Evolutionary conservation across 2,888 invertebrate genomes (phyloP).

Genomic region (Folsomia manolachei): DNA sequence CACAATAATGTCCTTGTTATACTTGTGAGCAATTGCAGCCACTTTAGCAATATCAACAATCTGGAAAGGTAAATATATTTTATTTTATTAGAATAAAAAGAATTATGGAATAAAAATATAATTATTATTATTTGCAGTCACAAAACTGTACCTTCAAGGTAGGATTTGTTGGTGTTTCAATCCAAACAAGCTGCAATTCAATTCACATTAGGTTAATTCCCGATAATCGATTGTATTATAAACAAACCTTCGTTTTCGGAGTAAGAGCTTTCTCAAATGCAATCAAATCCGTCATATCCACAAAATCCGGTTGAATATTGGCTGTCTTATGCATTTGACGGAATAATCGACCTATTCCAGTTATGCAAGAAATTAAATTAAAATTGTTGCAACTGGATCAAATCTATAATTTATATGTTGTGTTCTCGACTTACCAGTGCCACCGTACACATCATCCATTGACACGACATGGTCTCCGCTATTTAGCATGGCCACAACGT

Average conservation of each 20-base stretch:
- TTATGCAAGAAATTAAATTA: no score
- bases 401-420: background rate
- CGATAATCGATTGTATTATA: no score
- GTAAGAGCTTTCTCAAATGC: constrained; percentile 56
- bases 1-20: constrained; percentile 54
- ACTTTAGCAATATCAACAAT: constrained; percentile 59
- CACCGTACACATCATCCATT: constrained; percentile 61
- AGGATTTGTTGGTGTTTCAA: constrained; percentile 64
- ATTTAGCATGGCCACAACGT: constrained; percentile 70
- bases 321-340: constrained; percentile 42
- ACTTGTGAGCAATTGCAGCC: constrained; percentile 53
- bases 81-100: no score
- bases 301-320: constrained; percentile 57
- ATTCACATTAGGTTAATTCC: no score
- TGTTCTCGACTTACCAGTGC: constrained; percentile 56
- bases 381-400: no score
- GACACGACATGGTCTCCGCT: constrained; percentile 66
- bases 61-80: no score
- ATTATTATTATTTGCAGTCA: no score
- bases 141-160: no score
- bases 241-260: constrained; percentile 58
- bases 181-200: constrained; percentile 60
- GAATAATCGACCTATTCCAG: constrained; percentile 41
- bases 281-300: constrained; percentile 57
- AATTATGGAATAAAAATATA: no score